These are phyloP conservation scores for Drosophila malerkotliana DNA, from an alignment of 1,140 invertebrate species.

Conservation along the genomic window DNA sequence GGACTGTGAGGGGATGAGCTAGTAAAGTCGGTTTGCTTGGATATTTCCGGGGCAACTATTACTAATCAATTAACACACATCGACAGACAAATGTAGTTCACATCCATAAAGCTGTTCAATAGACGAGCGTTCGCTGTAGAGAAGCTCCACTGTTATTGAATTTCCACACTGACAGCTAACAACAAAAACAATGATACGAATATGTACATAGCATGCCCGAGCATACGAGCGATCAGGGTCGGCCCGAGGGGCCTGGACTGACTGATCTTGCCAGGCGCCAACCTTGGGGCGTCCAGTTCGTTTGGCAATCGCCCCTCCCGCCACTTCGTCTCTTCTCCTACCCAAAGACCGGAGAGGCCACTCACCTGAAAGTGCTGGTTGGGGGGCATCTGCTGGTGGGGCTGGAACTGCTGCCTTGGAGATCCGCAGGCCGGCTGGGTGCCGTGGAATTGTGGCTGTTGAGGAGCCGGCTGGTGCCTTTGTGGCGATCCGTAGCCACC, in stretches of 20 bases:
- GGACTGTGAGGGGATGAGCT: background rate
- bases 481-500: slow-evolving; percentile 45
- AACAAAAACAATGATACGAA: slow-evolving; percentile 41
- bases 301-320: slow-evolving; percentile 16
- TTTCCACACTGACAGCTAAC: slow-evolving; percentile 26
- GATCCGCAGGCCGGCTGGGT: slow-evolving; percentile 56
- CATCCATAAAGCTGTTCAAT: too few relatives aligned
- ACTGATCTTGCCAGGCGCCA: slow-evolving; percentile 54
- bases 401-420: slow-evolving; percentile 52
- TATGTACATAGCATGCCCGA: slow-evolving; percentile 11
- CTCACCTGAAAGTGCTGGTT: slow-evolving; percentile 78
- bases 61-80: too few relatives aligned
- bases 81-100: too few relatives aligned
- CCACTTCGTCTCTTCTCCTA: slow-evolving; percentile 1
- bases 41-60: too few relatives aligned
- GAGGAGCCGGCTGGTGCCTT: slow-evolving; percentile 43
- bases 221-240: slow-evolving; percentile 27
- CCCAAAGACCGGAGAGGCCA: slow-evolving; percentile 16
- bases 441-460: slow-evolving; percentile 43
- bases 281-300: slow-evolving; percentile 41
- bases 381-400: slow-evolving; percentile 57
- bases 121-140: background rate
- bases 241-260: slow-evolving; percentile 9
- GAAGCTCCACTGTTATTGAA: slow-evolving; percentile 35
- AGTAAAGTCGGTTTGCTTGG: too few relatives aligned